These are phyloP conservation scores for Tiphia femorata DNA, from an alignment of 2,888 invertebrate species.

Conservation along the genomic window DNA sequence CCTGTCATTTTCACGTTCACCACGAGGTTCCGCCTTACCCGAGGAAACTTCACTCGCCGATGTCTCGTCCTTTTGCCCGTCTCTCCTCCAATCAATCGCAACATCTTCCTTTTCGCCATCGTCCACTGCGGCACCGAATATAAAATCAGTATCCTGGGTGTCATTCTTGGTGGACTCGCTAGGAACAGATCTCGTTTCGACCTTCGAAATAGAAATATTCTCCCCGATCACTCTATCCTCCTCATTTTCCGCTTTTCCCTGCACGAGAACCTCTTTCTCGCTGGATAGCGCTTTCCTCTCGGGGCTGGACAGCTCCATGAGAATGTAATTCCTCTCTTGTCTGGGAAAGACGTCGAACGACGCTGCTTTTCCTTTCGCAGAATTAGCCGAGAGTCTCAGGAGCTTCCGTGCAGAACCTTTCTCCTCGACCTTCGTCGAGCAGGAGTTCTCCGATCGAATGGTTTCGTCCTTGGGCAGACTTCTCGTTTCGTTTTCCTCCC, in stretches of 20 bases:
- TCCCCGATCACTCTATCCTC: neutral
- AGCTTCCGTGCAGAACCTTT: neutral
- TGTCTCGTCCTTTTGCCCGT: neutral
- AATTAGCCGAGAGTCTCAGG: too few relatives aligned
- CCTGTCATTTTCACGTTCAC: too few relatives aligned
- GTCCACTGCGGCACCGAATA: too few relatives aligned
- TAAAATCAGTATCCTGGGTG: too few relatives aligned
- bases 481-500: neutral
- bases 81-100: neutral
- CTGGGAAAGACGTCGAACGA: constrained; percentile 50
- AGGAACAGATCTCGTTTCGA: neutral
- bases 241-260: neutral
- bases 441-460: neutral
- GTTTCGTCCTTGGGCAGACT: neutral
- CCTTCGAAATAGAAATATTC: neutral
- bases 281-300: constrained; percentile 22
- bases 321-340: constrained; percentile 54
- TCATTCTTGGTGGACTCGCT: neutral
- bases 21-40: too few relatives aligned
- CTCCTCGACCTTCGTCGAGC: neutral
- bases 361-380: neutral
- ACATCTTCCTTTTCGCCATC: constrained; percentile 7
- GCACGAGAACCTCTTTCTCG: neutral
- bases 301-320: constrained; percentile 56
- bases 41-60: too few relatives aligned